A percentile compares a stretch with the other conserved stretches of the same genome.
Conservation (phyloP, 2,113 vertebrate genomes). For the Dissostichus mawsoni region DNA sequence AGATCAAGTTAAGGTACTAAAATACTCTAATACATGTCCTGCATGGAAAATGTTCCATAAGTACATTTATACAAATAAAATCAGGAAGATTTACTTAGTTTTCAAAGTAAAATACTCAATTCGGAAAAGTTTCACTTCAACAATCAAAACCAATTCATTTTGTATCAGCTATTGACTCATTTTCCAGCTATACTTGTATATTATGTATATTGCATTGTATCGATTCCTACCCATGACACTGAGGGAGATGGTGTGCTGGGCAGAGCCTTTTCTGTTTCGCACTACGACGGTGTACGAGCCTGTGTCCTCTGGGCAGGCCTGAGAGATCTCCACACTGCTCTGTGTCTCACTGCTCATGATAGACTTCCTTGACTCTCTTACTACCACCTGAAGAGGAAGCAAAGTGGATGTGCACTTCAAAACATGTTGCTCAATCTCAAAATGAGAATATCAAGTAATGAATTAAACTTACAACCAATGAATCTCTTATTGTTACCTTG, state of each 20-base stretch:
- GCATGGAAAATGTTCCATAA: too few relatives aligned
- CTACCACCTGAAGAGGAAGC: constrained; percentile 64
- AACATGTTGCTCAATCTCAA: background rate
- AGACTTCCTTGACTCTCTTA: constrained; percentile 43
- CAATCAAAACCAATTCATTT: too few relatives aligned
- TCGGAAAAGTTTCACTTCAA: too few relatives aligned
- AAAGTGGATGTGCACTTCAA: background rate
- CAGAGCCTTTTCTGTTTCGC: constrained; percentile 68
- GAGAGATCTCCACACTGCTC: constrained; percentile 72
- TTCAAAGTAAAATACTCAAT: too few relatives aligned
- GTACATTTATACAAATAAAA: too few relatives aligned
- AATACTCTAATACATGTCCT: too few relatives aligned
- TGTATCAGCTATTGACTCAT: too few relatives aligned
- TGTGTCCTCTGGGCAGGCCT: constrained; percentile 66
- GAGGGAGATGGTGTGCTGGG: constrained; percentile 80
- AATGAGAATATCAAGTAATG: background rate
- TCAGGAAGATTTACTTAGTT: too few relatives aligned
- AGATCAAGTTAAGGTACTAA: too few relatives aligned
- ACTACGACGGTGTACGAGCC: constrained; percentile 81
- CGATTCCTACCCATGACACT: constrained; percentile 76
- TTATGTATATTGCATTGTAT: background rate
- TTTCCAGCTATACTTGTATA: too few relatives aligned
- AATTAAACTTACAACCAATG: too few relatives aligned
- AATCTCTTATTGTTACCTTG: constrained; percentile 65
- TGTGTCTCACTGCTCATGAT: constrained; percentile 60